phyloP scores from a whole-genome alignment of 2,888 invertebrate genomes.

The Melieria omissa region DNA sequence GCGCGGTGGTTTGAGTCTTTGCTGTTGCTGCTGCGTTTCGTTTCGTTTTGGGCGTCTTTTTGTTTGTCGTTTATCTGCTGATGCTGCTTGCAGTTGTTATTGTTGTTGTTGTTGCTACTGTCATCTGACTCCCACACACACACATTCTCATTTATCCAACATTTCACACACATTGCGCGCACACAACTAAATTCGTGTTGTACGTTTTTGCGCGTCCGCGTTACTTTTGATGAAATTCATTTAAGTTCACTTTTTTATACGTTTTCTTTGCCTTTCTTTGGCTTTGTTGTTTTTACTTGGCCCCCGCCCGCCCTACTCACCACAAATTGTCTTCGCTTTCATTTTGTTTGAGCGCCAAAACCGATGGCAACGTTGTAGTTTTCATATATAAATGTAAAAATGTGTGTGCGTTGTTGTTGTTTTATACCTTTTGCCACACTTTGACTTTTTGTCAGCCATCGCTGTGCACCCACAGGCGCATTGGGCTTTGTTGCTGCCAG shows the following conservation, averaged over 20 bases:
- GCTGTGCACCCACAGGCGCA: too few relatives aligned
- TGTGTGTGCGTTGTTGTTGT: constrained; percentile 1
- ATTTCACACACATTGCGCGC: not conserved
- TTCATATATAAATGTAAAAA: not conserved
- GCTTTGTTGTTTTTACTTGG: not conserved
- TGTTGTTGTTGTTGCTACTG: not conserved
- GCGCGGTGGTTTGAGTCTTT: constrained; percentile 36
- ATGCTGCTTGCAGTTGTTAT: too few relatives aligned
- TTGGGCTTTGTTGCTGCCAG: too few relatives aligned
- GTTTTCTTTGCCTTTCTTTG: not conserved
- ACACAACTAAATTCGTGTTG: too few relatives aligned
- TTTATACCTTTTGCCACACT: not conserved
- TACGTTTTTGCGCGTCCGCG: constrained; percentile 9
- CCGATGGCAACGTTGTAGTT: not conserved
- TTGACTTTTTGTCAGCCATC: too few relatives aligned
- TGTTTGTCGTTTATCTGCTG: not conserved
- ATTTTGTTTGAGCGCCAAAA: too few relatives aligned
- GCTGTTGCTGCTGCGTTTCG: constrained; percentile 48
- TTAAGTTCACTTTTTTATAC: constrained; percentile 26
- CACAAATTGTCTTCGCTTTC: too few relatives aligned
- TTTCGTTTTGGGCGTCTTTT: constrained; percentile 22
- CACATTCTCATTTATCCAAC: not conserved
- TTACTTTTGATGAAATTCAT: constrained; percentile 29
- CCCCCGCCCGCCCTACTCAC: too few relatives aligned
- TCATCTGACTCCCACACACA: constrained; percentile 1